These are phyloP conservation scores for Lerema accius DNA, from an alignment of 1,140 invertebrate genomes.

Conservation along the genomic window DNA sequence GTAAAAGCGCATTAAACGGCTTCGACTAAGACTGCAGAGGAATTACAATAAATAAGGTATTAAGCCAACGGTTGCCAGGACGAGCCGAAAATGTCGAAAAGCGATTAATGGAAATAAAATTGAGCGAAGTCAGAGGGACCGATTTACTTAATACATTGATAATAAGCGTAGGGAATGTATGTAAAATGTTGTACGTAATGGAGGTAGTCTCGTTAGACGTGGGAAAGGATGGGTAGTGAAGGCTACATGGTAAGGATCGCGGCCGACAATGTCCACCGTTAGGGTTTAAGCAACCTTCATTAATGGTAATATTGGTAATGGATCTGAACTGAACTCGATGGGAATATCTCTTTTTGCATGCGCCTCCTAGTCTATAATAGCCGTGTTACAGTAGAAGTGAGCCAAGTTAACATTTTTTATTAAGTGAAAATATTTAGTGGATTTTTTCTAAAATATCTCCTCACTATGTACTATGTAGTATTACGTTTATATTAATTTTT, in stretches of 20 bases:
- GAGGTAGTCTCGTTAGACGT: conserved; percentile 76
- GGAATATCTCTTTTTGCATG: conserved; percentile 63
- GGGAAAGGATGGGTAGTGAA: conserved; percentile 55
- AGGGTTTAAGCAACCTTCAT: conserved; percentile 65
- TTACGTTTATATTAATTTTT: too few species aligned
- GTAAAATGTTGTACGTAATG: conserved; percentile 74
- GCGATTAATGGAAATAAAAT: conserved; percentile 73
- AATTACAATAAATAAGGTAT: conserved; percentile 74
- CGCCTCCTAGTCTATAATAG: conserved; percentile 47
- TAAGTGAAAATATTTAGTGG: too few species aligned
- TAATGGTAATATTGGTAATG: conserved; percentile 74
- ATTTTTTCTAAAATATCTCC: too few species aligned
- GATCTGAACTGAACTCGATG: conserved; percentile 56
- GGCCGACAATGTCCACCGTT: conserved; percentile 65
- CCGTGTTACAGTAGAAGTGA: conserved; percentile 42
- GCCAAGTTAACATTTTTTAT: neutral
- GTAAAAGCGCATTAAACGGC: conserved; percentile 67
- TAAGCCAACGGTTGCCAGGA: conserved; percentile 54
- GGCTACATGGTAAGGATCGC: conserved; percentile 60
- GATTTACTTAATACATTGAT: conserved; percentile 78
- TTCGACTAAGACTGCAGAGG: conserved; percentile 58
- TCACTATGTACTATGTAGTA: too few species aligned
- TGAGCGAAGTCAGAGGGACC: conserved; percentile 58
- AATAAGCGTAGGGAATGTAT: conserved; percentile 69
- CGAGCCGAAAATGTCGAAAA: conserved; percentile 64